These are phyloP conservation scores for Atrichornis clamosus DNA, from an alignment of 2,113 vertebrate species.

Conservation along the genomic window DNA sequence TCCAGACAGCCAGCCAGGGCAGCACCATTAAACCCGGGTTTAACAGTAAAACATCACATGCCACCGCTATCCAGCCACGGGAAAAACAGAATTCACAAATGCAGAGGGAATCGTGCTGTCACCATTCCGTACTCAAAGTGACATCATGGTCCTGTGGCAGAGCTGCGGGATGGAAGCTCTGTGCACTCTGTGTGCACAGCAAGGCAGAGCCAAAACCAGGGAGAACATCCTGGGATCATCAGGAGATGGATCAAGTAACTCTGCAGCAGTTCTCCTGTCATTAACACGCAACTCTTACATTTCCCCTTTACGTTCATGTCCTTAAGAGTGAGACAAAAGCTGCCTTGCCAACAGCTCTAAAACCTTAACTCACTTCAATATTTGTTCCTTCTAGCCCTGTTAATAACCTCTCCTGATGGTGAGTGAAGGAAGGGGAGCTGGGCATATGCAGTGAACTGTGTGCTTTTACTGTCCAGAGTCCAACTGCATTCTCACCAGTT, in stretches of 20 bases:
- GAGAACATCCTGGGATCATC: no score
- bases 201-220: not conserved
- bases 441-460: not conserved
- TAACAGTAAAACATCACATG: no score
- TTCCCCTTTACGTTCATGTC: not conserved
- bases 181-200: not conserved
- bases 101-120: not conserved
- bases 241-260: not conserved
- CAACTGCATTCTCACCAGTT: not conserved
- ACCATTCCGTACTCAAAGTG: not conserved
- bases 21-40: not conserved
- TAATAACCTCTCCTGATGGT: not conserved
- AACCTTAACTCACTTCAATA: not conserved
- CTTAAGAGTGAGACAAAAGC: not conserved
- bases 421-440: not conserved
- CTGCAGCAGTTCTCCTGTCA: not conserved
- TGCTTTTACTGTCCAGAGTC: not conserved
- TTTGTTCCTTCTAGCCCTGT: not conserved
- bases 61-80: not conserved
- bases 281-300: not conserved
- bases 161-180: not conserved
- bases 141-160: not conserved
- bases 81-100: not conserved
- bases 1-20: not conserved
- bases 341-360: not conserved